A percentile compares a stretch with the other conserved stretches of the same genome.
These are phyloP conservation scores for Hybognathus amarus DNA, from an alignment of 2,797 vertebrate genomes.

Conservation along the genomic window DNA sequence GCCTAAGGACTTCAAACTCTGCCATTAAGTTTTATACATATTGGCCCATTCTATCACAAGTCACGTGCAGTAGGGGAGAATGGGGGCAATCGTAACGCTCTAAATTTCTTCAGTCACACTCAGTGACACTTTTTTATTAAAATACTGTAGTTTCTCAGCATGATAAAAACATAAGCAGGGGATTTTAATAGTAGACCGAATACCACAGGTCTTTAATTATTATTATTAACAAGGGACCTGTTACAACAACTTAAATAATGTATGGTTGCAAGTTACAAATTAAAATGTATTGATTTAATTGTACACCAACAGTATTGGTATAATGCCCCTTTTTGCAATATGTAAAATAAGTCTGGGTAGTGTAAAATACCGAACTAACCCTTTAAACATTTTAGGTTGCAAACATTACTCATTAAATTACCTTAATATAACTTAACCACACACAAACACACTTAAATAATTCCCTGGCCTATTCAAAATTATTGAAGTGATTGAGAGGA, in stretches of 20 bases:
- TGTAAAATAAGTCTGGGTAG: too few relatives aligned
- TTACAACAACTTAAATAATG: too few relatives aligned
- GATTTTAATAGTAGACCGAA: not conserved
- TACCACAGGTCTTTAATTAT: not conserved
- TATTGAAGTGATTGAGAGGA: not conserved
- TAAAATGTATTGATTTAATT: too few relatives aligned
- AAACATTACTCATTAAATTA: too few relatives aligned
- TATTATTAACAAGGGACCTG: too few relatives aligned
- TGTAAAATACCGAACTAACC: too few relatives aligned
- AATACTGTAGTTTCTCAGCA: not conserved
- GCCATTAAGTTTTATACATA: not conserved
- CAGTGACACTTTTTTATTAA: not conserved
- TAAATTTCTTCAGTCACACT: not conserved
- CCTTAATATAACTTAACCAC: too few relatives aligned
- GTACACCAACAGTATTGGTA: too few relatives aligned
- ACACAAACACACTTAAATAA: too few relatives aligned
- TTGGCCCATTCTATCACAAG: not conserved
- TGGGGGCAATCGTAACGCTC: not conserved
- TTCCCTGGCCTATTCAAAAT: not conserved
- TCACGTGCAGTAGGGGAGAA: not conserved
- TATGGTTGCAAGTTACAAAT: too few relatives aligned
- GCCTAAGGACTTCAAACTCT: not conserved
- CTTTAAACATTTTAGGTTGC: too few relatives aligned
- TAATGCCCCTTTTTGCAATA: too few relatives aligned
- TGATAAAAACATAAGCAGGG: not conserved